These are phyloP conservation scores for Nycticorax nycticorax DNA, from an alignment of 2,113 vertebrate genomes.

Conservation along the genomic window DNA sequence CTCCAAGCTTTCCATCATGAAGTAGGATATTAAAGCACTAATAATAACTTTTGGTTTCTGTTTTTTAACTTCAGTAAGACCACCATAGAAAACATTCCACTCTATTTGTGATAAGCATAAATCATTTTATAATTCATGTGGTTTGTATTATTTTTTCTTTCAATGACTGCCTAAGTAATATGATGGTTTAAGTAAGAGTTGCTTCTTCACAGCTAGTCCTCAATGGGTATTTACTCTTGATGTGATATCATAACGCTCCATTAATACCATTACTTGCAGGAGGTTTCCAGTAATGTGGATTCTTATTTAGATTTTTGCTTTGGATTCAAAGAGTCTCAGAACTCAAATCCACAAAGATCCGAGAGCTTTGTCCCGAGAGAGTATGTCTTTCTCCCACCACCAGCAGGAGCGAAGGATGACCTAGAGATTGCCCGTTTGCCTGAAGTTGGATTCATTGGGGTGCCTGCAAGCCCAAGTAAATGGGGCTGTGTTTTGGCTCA, in stretches of 20 bases:
- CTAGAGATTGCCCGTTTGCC: neutral
- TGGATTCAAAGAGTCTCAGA: neutral
- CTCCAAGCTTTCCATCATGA: neutral
- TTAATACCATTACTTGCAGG: neutral
- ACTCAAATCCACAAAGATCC: neutral
- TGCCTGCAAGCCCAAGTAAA: neutral
- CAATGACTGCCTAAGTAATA: neutral
- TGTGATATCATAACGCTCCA: neutral
- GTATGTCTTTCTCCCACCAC: neutral
- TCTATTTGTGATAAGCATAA: neutral
- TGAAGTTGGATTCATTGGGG: neutral
- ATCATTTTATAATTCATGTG: neutral
- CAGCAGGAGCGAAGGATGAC: neutral
- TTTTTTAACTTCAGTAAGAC: neutral
- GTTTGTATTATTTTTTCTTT: neutral
- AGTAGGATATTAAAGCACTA: neutral
- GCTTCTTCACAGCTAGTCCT: conserved; percentile 1
- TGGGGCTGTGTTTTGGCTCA: neutral
- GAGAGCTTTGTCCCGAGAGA: neutral
- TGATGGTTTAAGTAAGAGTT: neutral
- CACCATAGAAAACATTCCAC: neutral
- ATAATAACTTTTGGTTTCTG: neutral
- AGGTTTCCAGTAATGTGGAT: neutral
- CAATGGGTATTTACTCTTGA: neutral
- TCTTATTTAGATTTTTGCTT: neutral